These are phyloP conservation scores for Scaptomyza hsui DNA, from an alignment of 1,140 invertebrate species.

Conservation along the genomic window DNA sequence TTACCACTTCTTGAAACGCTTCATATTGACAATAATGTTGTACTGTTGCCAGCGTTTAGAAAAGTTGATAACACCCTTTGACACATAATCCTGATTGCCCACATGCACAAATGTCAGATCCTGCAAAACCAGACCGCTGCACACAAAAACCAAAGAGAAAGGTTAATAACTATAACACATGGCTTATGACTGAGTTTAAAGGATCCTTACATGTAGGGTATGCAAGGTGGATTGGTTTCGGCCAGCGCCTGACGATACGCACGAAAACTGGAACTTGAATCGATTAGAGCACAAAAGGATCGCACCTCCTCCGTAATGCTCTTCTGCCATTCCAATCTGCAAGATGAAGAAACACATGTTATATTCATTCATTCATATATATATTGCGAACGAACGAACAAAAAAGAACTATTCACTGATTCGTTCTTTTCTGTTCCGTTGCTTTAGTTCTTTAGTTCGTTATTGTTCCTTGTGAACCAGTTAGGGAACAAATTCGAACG, in stretches of 20 bases:
- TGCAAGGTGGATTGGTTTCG: conserved; percentile 97
- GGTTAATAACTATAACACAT: too few relatives aligned
- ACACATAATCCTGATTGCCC: conserved; percentile 95
- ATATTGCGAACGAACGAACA: too few relatives aligned
- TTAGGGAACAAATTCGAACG: too few relatives aligned
- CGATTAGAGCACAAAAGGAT: conserved; percentile 97
- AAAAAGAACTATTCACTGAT: too few relatives aligned
- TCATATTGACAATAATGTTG: conserved; percentile 98
- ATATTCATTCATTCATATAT: too few relatives aligned
- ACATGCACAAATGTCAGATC: conserved; percentile 99
- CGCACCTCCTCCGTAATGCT: conserved; percentile 96
- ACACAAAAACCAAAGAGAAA: background rate
- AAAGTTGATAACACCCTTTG: conserved; percentile 96
- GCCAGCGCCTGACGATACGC: conserved; percentile 96
- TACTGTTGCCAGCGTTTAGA: conserved; percentile 99
- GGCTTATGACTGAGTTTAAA: too few relatives aligned
- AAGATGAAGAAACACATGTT: too few relatives aligned
- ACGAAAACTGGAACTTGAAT: conserved; percentile 97
- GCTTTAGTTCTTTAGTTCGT: too few relatives aligned
- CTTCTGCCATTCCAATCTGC: conserved; percentile 96
- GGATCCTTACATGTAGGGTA: conserved; percentile 99
- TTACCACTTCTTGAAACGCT: conserved; percentile 97
- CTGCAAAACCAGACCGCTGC: conserved; percentile 97
- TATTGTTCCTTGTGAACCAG: too few relatives aligned
- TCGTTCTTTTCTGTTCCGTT: too few relatives aligned